Evolutionary conservation across 2,888 invertebrate species (phyloP), one percentile per base, ranked within the genome.

Genomic region (Nycteola revayana): DNA sequence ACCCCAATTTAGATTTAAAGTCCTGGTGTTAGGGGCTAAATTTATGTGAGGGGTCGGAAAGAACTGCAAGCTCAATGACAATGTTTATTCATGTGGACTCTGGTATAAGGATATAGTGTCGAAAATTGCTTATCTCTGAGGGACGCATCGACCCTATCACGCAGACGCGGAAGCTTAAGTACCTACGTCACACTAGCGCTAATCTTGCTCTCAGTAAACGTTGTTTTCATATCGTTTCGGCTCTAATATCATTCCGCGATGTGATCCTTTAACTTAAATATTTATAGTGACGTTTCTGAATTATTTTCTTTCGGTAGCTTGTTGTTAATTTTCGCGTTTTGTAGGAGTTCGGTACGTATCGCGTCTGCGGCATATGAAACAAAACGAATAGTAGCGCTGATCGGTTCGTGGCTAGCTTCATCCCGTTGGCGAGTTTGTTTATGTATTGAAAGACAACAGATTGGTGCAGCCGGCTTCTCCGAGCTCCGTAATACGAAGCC

Each of bases 381-480:
- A 30, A 36, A 30, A 36, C 23, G 42, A 33, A 40, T 32, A 22
- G 32, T 37, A 48, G 42, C 52, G 49, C 47, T 49, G 52, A 42
- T 48, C 40, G 58, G 58, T 42, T 40, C 65, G 83, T 45, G 56
- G 76, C 86, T 86, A 86, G 71, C 75, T 87, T 88, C 87, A 81
- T 74, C 58, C 54, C 75, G 68, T 58, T 75, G 62, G 60, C 44
- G 68, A 69, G 84, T 86, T 88, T 88, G 87, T 88, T 88, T 88
- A 88, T 86, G 78, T 84, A 82, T 84, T 75, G 79, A 65, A 81
- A 85, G 85, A 87, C 86, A 87, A 85, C 86, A 84, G 83, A 79
- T 79, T 75, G 72, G 78, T 82, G 77, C 74, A 75, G 75, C 83
- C 80, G 85, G 86, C 77, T 69, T 70, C 70, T 66, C 67, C 56